Evolutionary conservation across 1,140 invertebrate species (phyloP).

Genomic region (Neotoxoptera formosana): DNA sequence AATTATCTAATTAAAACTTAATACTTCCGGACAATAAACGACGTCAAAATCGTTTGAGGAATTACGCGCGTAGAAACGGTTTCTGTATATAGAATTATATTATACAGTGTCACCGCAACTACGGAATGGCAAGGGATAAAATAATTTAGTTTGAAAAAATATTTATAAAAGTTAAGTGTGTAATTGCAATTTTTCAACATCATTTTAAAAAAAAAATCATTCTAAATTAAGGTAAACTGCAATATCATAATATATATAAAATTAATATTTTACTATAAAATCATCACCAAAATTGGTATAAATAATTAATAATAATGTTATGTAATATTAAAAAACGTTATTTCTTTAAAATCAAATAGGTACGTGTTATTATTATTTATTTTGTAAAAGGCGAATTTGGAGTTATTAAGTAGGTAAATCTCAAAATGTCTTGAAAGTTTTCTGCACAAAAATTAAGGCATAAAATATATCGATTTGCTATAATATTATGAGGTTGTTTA

Average conservation of each 20-base stretch:
- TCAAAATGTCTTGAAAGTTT: neutral
- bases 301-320: neutral
- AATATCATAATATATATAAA: neutral
- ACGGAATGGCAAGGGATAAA: neutral
- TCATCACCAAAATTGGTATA: neutral
- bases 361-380: too few relatives aligned
- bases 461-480: neutral
- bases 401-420: neutral
- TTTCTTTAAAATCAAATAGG: too few relatives aligned
- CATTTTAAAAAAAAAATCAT: neutral
- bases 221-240: neutral
- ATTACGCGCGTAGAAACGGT: neutral
- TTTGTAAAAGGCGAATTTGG: neutral
- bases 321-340: neutral
- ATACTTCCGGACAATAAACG: slow-evolving; percentile 33
- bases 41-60: slow-evolving; percentile 29
- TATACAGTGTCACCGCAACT: neutral
- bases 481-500: neutral
- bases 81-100: neutral
- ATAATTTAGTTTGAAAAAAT: neutral
- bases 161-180: neutral
- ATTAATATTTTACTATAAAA: neutral
- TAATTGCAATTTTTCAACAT: neutral
- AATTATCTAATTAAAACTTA: slow-evolving; percentile 50
- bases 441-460: neutral